Base-by-base conservation (phyloP, 2,797 vertebrate genomes). In the Trachurus trachurus region DNA sequence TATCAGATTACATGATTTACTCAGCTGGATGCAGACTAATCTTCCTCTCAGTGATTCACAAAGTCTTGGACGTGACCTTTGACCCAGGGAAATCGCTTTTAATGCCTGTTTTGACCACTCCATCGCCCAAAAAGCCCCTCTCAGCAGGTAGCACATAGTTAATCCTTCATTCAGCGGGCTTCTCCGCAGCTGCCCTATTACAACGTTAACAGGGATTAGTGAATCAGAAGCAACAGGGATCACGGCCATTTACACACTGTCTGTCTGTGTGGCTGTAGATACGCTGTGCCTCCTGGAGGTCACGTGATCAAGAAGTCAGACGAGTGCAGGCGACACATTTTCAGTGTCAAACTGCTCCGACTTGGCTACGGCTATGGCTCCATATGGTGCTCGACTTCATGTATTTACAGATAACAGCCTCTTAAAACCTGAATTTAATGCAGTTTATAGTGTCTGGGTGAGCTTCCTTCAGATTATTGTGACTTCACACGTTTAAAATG, bases 1-100 rank as follows among this genome's bases (percentile, higher is more conserved):
- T 78, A 66, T 84, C 74, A 85, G 82, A 88, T 91, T 86, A 92
- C 80, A 66, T 40, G 62, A 79, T 87, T 89, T 87, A 77, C 84
- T 67, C 81, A 61, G 77, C 64, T 78, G 74, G 84, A 22, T 21
- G 17, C 45, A 15, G 56, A 71, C 57, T 88, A 87, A 92, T 89
- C 87, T 76, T 61, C 53, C 72, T 80, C 66, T 59, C 45, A 67
- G 72, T 54, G 65, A 86, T 70, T 81, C 50, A 71, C 29, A 57
- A 29, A 54, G 54, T 76, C 71, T 82, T 59, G 26, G 78, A 81
- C 21, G 1, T n/a, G 45, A 81, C 63, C 40, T 29, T 15, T 34
- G 31, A 78, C 79, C 66, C 56, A 9, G 29, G 21, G 59, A 71
- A 70, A 76, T 70, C 4, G 19, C 17, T 62, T 78, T 67, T 53